Evolutionary conservation across 2,888 invertebrate species (phyloP).

Genomic region (Phaedon cochleariae): DNA sequence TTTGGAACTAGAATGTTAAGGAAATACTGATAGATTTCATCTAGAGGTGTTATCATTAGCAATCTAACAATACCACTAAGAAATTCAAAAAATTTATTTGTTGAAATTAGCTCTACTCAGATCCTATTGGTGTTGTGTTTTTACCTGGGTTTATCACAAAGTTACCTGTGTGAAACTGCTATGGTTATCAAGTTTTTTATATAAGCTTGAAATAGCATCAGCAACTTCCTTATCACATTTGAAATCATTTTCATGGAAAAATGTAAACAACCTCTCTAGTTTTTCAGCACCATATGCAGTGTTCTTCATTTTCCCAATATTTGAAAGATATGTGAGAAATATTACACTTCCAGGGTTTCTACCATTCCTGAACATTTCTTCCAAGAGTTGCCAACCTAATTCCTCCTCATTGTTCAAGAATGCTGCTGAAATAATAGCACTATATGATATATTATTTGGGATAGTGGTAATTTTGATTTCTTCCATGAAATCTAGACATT

Average conservation of each 20-base stretch:
- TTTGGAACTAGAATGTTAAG: no score
- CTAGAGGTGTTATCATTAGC: no score
- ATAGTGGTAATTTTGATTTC: slow-evolving; percentile 65
- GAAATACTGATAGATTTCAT: no score
- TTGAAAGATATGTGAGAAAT: slow-evolving; percentile 39
- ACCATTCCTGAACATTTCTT: slow-evolving; percentile 62
- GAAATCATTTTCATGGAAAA: slow-evolving; percentile 65
- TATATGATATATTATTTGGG: slow-evolving; percentile 65
- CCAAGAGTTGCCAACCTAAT: slow-evolving; percentile 70
- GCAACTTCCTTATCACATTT: slow-evolving; percentile 57
- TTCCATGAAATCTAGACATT: slow-evolving; percentile 68
- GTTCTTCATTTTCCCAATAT: slow-evolving; percentile 36
- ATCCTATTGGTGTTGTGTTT: no score
- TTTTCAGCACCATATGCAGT: slow-evolving; percentile 52
- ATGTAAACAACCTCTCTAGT: slow-evolving; percentile 68
- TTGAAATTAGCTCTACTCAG: no score
- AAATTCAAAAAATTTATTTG: no score
- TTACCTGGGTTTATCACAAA: no score
- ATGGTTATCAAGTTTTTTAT: slow-evolving; percentile 29
- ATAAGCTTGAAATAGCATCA: slow-evolving; percentile 42
- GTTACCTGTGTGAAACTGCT: slow-evolving; percentile 34
- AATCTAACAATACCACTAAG: no score
- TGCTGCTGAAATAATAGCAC: slow-evolving; percentile 67
- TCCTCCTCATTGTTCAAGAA: slow-evolving; percentile 66
- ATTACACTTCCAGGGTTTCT: slow-evolving; percentile 29